Evolutionary conservation across 1,140 invertebrate genomes (phyloP).

Genomic region (Bilobella aurantiaca): DNA sequence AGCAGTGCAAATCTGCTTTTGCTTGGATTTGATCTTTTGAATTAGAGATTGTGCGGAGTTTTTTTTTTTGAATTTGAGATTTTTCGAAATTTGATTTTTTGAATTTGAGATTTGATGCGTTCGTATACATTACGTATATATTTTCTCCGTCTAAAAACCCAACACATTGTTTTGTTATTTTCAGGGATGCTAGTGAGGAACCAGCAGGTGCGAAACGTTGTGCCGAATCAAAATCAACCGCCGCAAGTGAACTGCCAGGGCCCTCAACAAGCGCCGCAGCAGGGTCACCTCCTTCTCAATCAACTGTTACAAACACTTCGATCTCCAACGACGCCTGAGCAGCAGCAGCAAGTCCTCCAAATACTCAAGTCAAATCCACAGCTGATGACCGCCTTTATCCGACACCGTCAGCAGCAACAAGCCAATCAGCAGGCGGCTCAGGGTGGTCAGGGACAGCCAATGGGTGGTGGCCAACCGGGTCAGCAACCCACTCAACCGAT

Average conservation of each 20-base stretch:
- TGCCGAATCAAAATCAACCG: slow-evolving; percentile 17
- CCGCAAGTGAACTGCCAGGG: slow-evolving; percentile 17
- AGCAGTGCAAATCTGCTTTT: neutral
- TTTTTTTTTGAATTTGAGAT: neutral
- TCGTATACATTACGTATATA: too few species aligned
- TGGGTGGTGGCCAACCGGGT: slow-evolving; percentile 27
- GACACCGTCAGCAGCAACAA: slow-evolving; percentile 62
- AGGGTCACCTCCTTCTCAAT: slow-evolving; percentile 63
- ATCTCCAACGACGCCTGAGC: slow-evolving; percentile 77
- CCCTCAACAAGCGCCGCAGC: neutral
- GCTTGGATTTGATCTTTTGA: neutral
- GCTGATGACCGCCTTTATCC: slow-evolving; percentile 92
- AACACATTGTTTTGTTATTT: too few species aligned
- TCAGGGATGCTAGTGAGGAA: slow-evolving; percentile 20
- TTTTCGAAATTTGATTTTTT: too few species aligned
- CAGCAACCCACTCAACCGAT: slow-evolving; percentile 28
- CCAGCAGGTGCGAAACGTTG: slow-evolving; percentile 27
- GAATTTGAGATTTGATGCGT: too few species aligned
- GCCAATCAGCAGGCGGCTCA: slow-evolving; percentile 42
- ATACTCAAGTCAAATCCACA: slow-evolving; percentile 91
- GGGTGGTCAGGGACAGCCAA: slow-evolving; percentile 33
- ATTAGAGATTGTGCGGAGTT: neutral
- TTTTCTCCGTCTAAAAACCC: too few species aligned
- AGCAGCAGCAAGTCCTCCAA: slow-evolving; percentile 81
- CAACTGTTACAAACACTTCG: slow-evolving; percentile 80